Conservation (phyloP, 2,113 vertebrate genomes). For the Podarcis raffonei region DNA sequence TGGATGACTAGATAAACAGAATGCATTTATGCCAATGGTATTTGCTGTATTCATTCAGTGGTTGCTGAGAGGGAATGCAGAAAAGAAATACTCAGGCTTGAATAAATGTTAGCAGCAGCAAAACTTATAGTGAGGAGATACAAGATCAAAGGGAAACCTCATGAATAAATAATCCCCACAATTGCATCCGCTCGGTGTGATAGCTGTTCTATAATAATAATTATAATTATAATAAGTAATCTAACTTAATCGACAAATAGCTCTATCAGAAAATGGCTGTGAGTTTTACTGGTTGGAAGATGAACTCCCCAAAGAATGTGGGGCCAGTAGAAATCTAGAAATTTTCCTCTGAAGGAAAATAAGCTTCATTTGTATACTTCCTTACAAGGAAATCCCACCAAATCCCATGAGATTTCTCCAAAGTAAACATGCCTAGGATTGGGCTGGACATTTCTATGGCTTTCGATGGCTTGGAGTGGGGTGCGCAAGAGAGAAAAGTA, state of each 20-base stretch:
- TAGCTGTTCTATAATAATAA: neutral
- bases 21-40: neutral
- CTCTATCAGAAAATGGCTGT: neutral
- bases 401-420: neutral
- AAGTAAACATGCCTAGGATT: neutral
- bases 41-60: neutral
- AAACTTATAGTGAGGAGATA: neutral
- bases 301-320: neutral
- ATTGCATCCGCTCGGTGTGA: neutral
- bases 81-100: neutral
- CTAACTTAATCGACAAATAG: neutral
- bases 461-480: too few relatives aligned
- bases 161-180: neutral
- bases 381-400: neutral
- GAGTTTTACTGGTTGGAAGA: neutral
- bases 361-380: neutral
- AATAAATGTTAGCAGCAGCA: neutral
- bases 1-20: neutral
- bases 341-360: neutral
- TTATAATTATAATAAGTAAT: constrained; percentile 3
- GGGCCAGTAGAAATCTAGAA: neutral
- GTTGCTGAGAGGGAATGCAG: neutral
- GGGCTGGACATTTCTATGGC: too few relatives aligned
- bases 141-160: neutral
- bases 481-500: too few relatives aligned